A percentile compares a stretch with the other conserved stretches of the same genome.
Conservation (phyloP, 2,113 vertebrate species). For the Ceyx cyanopectus region DNA sequence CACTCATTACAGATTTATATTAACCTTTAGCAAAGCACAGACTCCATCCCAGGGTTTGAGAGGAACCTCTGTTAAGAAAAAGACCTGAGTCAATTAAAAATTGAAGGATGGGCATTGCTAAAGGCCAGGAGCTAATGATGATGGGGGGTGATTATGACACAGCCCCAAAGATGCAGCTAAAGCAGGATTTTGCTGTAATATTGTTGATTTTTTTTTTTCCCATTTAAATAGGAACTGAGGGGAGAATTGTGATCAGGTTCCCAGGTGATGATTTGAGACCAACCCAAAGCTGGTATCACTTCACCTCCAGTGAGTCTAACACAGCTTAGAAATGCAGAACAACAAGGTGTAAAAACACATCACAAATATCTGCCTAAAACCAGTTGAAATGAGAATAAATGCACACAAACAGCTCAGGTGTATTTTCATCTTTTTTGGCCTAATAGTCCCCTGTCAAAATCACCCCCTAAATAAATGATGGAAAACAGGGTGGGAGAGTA, state of each 20-base stretch:
- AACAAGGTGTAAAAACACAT: accelerated
- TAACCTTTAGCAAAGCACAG: conserved; percentile 46
- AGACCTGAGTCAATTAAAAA: conserved; percentile 32
- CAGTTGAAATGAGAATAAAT: too few species aligned
- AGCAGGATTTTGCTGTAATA: not conserved
- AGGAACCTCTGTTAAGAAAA: not conserved
- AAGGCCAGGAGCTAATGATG: not conserved
- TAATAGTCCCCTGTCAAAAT: not conserved
- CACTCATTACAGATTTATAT: conserved; percentile 17
- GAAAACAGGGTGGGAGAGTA: not conserved
- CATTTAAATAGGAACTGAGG: not conserved
- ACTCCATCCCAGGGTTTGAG: not conserved
- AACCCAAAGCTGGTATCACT: not conserved
- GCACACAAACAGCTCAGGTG: not conserved
- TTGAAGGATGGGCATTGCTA: not conserved
- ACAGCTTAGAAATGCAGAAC: not conserved
- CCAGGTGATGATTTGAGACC: not conserved
- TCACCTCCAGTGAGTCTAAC: not conserved
- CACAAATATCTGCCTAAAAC: not conserved
- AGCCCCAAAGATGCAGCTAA: not conserved
- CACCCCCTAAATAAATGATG: too few species aligned
- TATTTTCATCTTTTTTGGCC: not conserved
- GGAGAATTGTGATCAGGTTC: not conserved
- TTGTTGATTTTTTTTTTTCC: too few species aligned
- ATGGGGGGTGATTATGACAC: not conserved